Base-by-base conservation (phyloP, 1,140 invertebrate species). In the Choristoneura fumiferana region DNA sequence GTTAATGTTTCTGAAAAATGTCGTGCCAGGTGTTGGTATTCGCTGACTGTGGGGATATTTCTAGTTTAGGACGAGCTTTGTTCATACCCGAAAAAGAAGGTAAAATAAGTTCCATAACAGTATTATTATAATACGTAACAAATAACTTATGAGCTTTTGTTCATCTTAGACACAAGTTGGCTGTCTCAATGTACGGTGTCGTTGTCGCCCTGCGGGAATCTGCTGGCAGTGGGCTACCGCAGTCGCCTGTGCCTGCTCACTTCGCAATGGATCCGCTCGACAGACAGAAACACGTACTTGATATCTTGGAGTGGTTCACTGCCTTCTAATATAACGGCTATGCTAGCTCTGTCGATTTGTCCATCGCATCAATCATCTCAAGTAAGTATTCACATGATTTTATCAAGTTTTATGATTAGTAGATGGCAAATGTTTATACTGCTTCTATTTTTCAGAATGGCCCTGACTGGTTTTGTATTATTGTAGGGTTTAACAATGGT, bases 391-490 rank as follows among this genome's bases (percentile, higher is more conserved):
- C n/a, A 5, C 8, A 34, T 39, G 12, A 9, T 17, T 17, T 29
- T 29, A 6, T 29, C 22, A 29, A 29, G 22, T 3, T 4, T 54
- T 54, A 12, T 17, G 15, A 56, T 17, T 29, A 5, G 36, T 8
- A 39, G 15, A 1, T 52, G 17, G 14, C 4, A 39, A 58, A 63
- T n/a, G 29, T 4, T 52, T 33, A 29, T 6, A 29, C 18, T 8
- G 10, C 12, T 1, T 33, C 14, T 45, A 9, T 56, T 59, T 87
- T 78, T 62, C 66, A 92, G 90, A 93, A 93, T 73, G 92, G 92
- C n/a, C 93, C 95, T 39, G 97, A 99, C 81, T 99, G 97, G 97
- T 98, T 96, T 9, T 98, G 96, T 85, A 92, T 98, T 62, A 92
- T 95, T 62, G 92, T 98, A 59, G 97, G 97, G 14, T 96, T 97